Evolutionary conservation across 2,797 vertebrate species (phyloP).

Genomic region (Chaenodraco wilsoni): DNA sequence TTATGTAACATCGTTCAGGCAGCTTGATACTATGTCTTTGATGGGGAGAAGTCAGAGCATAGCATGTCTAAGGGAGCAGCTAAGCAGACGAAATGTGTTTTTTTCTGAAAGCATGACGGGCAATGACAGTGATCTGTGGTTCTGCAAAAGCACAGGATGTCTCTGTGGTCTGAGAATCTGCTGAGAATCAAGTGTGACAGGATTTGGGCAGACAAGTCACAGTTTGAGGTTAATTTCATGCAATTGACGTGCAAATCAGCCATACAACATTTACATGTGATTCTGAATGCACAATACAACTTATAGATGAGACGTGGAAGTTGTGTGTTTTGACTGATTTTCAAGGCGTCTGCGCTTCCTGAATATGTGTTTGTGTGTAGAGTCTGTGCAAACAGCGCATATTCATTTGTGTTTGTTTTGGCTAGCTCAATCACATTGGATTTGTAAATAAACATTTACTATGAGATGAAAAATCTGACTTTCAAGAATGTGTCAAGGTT

Average conservation of each 20-base stretch:
- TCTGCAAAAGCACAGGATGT: not conserved
- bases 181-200: not conserved
- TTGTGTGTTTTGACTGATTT: not conserved
- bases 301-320: not conserved
- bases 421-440: slow-evolving; percentile 4
- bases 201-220: not conserved
- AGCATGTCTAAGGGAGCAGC: not conserved
- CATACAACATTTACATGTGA: not conserved
- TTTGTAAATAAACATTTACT: slow-evolving; percentile 19
- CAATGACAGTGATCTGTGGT: slow-evolving; percentile 39
- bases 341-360: not conserved
- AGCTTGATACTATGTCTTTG: not conserved
- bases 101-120: not conserved
- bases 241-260: not conserved
- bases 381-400: not conserved
- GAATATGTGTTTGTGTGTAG: not conserved
- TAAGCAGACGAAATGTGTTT: not conserved
- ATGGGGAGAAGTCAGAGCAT: slow-evolving; percentile 5
- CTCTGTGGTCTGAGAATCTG: slow-evolving; percentile 16
- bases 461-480: not conserved
- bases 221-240: not conserved
- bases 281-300: not conserved
- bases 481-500: not conserved
- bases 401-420: not conserved
- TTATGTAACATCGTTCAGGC: not conserved